Percentiles rank a stretch among this genome's conserved stretches.
These are phyloP conservation scores for Brenthis daphne DNA, from an alignment of 2,888 invertebrate genomes.

Conservation along the genomic window DNA sequence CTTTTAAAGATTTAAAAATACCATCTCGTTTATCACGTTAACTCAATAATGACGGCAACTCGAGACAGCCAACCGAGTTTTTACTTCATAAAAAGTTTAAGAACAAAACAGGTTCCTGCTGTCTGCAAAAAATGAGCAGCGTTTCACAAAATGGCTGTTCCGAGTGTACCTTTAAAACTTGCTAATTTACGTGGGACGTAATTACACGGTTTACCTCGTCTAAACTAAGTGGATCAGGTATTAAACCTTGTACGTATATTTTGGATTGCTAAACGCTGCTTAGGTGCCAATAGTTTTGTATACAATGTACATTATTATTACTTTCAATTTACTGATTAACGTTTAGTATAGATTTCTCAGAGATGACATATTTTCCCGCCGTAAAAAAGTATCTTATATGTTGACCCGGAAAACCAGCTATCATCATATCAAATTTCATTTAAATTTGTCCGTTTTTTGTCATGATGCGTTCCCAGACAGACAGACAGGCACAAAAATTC, in stretches of 20 bases:
- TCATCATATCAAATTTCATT: too few species aligned
- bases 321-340: too few species aligned
- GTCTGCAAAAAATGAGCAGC: conserved; percentile 38
- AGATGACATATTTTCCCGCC: too few species aligned
- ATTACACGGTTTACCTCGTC: conserved; percentile 37
- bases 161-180: conserved; percentile 39
- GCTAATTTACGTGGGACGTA: conserved; percentile 41
- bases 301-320: too few species aligned
- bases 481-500: too few species aligned
- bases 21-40: conserved; percentile 37
- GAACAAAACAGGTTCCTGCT: conserved; percentile 42
- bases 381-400: too few species aligned
- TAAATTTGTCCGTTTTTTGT: too few species aligned
- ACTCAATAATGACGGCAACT: conserved; percentile 33
- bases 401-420: too few species aligned
- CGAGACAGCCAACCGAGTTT: conserved; percentile 36
- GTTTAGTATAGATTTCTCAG: too few species aligned
- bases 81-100: conserved; percentile 39
- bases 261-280: not conserved
- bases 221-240: conserved; percentile 35
- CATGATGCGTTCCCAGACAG: too few species aligned
- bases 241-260: conserved; percentile 14
- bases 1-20: conserved; percentile 35
- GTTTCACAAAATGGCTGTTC: conserved; percentile 44
- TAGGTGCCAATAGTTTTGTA: not conserved